Evolutionary conservation across 2,888 invertebrate genomes (phyloP), one percentile per base, ranked within the genome.

Genomic region (Piscicola geometra): DNA sequence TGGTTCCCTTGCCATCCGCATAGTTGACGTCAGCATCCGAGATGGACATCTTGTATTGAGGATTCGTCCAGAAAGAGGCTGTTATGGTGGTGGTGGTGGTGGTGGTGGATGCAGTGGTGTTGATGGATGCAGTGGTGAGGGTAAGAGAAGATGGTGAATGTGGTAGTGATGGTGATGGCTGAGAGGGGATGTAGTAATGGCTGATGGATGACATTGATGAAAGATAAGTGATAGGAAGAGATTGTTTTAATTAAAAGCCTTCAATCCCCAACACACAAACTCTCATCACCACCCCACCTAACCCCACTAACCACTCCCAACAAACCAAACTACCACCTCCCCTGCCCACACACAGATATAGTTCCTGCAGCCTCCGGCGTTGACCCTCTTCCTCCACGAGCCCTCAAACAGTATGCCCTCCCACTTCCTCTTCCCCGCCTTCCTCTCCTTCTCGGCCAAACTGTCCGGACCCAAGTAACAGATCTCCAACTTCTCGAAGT

Each of bases 401-500:
- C 96, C 96, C 82, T 95, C 93, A 82, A 91, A 94, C 74, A 93
- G 91, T 15, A 92, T 93, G 89, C 92, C 92, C 86, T 94, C 94
- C 97, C 97, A 98, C 52, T 77, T 79, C 77, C 83, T 83, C 95
- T 3, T 71, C 0, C 64, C 76, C 12, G 66, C 75, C 25, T 50
- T 35, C 25, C 71, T 75, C n/a, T 77, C 78, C 21, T 50, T 68
- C 1, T 86, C 86, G 67, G 92, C 90, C 80, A 94, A 85, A 0
- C 94, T 92, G 83, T 95, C 95, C 0, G 96, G 95, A 83, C 92
- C 93, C 86, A 96, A 90, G 85, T 96, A 94, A 84, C 95, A 96
- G 80, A 97, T 93, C 86, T 97, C 96, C 81, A 96, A 88, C 84
- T 90, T 89, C n/a, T 89, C 89, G 83, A 94, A 97, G 81, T 92